These are phyloP conservation scores for Papilio aristodemus DNA, from an alignment of 1,140 invertebrate genomes.

Conservation along the genomic window DNA sequence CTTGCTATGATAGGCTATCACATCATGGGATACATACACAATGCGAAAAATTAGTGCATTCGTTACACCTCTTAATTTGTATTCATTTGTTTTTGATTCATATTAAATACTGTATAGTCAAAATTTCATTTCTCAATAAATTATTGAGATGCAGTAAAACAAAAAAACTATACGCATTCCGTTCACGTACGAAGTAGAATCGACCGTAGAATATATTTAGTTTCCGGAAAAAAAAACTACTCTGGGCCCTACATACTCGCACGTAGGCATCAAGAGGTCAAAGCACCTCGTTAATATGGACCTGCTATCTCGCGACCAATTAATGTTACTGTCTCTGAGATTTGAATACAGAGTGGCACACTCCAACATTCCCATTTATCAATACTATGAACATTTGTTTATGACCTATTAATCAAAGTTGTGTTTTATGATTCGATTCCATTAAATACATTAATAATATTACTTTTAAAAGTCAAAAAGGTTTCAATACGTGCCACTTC, in stretches of 20 bases:
- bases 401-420: background rate
- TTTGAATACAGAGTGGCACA: conserved; percentile 50
- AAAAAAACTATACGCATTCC: conserved; percentile 39
- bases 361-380: background rate
- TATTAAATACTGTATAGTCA: background rate
- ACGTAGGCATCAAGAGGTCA: conserved; percentile 57
- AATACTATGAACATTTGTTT: background rate
- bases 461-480: background rate
- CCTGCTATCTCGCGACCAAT: conserved; percentile 58
- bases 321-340: conserved; percentile 57
- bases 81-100: background rate
- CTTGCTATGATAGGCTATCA: too few species aligned
- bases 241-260: conserved; percentile 47
- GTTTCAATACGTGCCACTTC: too few species aligned
- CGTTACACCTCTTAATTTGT: too few species aligned
- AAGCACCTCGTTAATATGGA: conserved; percentile 69
- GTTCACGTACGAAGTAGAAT: conserved; percentile 40
- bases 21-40: too few species aligned
- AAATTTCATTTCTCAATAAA: background rate
- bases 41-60: too few species aligned
- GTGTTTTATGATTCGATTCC: conserved; percentile 6
- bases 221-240: conserved; percentile 36
- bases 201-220: conserved; percentile 45
- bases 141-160: background rate
- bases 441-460: background rate